A percentile compares a stretch with the other conserved stretches of the same genome.
These are phyloP conservation scores for Battus philenor DNA, from an alignment of 1,140 invertebrate genomes.

Conservation along the genomic window DNA sequence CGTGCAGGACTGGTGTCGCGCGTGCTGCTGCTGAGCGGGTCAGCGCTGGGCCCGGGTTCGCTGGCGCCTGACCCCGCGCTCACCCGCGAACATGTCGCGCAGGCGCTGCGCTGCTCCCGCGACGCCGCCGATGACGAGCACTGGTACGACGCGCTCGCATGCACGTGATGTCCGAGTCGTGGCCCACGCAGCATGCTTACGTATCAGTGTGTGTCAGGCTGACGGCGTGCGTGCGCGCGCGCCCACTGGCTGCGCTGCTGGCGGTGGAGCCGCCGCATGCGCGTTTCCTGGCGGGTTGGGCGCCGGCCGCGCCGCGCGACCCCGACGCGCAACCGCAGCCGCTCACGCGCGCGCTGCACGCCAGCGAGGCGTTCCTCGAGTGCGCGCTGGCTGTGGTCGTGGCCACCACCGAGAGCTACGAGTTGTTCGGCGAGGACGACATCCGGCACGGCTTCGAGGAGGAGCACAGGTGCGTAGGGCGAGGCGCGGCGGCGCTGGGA, in stretches of 20 bases:
- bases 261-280: constrained; percentile 78
- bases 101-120: constrained; percentile 80
- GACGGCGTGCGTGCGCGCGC: constrained; percentile 76
- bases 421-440: constrained; percentile 85
- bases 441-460: constrained; percentile 87
- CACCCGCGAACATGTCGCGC: constrained; percentile 82
- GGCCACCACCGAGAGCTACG: constrained; percentile 85
- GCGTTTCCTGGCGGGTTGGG: constrained; percentile 53
- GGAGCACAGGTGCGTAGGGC: constrained; percentile 74
- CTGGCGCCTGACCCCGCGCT: constrained; percentile 84
- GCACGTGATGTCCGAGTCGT: no score
- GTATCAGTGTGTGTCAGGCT: constrained; percentile 57
- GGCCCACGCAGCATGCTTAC: background rate
- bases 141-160: constrained; percentile 34
- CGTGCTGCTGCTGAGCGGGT: constrained; percentile 90
- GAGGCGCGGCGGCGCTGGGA: background rate
- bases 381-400: constrained; percentile 83
- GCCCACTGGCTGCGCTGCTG: constrained; percentile 79
- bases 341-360: constrained; percentile 80
- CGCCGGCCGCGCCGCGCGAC: constrained; percentile 80
- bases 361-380: constrained; percentile 82
- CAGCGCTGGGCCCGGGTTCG: constrained; percentile 90
- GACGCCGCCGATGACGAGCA: constrained; percentile 56
- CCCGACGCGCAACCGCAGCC: constrained; percentile 78
- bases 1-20: constrained; percentile 91